Evolutionary conservation across 2,888 invertebrate genomes (phyloP), one percentile per base, ranked within the genome.

Genomic region (Xanthia icteritia): DNA sequence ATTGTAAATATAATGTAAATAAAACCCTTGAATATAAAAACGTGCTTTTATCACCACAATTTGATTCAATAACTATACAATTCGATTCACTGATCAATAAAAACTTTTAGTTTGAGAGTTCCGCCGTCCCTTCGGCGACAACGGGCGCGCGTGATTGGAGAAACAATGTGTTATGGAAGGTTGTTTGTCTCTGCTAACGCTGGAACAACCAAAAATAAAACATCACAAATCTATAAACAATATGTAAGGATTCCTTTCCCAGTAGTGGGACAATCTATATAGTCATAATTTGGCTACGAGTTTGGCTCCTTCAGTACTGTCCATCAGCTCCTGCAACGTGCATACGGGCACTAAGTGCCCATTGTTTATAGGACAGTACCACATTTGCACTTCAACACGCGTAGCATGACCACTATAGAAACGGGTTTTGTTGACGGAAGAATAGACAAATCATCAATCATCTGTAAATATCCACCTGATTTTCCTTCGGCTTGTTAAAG

Each of bases 41-140:
- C 39, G 63, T 85, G 45, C 27, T 84, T 82, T 84, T 77, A 82
- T 74, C 85, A 61, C 42, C 27, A 76, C 68, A 84, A 85, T 84
- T 85, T 84, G 65, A 70, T 69, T 64, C 27, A 61, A 48, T 63
- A 58, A 45, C 77, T 36, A 58, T 48, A 79, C 51, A 79, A 78
- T 78, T 72, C 66, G 20, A 54, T 39, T 56, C 56, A 31, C 31
- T 36, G 48, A 17, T 89, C 75, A 92, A 69, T 89, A 90, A 72
- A 89, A 92, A 66, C 48, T 69, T 45, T 79, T 84, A 2, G 89
- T 76, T 64, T 89, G 89, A 8, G 87, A 77, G 36, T 84, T 91
- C 58, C 92, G 88, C 42, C 92, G 86, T 1, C 92, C 92, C 70
- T 92, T 94, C 0, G 94, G 94, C 5, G 94, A 95, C 61, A 89